phyloP scores from a whole-genome alignment of 1,140 invertebrate species.

The Pristionchus pacificus region DNA sequence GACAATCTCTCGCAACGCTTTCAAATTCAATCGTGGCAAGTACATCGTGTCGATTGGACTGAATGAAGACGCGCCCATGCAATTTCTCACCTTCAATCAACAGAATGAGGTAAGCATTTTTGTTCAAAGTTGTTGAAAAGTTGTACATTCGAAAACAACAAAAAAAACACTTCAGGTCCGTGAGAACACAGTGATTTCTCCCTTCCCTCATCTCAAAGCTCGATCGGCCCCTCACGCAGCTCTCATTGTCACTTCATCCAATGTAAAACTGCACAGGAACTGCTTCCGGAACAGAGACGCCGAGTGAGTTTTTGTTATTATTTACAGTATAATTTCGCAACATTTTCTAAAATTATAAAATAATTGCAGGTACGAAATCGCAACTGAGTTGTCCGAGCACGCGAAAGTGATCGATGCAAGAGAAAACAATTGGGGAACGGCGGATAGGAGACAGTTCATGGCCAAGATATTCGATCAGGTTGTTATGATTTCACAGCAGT shows the following conservation, averaged over 20 bases:
- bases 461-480: slow-evolving; percentile 55
- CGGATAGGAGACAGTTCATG: slow-evolving; percentile 63
- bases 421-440: slow-evolving; percentile 82
- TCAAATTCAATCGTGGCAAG: slow-evolving; percentile 54
- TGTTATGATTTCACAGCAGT: background rate
- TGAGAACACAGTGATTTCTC: slow-evolving; percentile 80
- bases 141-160: slow-evolving; percentile 62
- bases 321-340: background rate
- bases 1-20: slow-evolving; percentile 50
- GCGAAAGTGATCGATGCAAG: slow-evolving; percentile 87
- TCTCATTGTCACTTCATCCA: slow-evolving; percentile 80
- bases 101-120: slow-evolving; percentile 69
- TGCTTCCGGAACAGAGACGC: slow-evolving; percentile 85
- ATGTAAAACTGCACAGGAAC: slow-evolving; percentile 82
- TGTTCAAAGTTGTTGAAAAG: no score
- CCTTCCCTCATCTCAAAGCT: slow-evolving; percentile 73
- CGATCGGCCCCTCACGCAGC: slow-evolving; percentile 63
- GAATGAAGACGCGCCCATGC: slow-evolving; percentile 52
- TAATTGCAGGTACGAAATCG: slow-evolving; percentile 74
- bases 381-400: slow-evolving; percentile 87
- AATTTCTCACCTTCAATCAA: slow-evolving; percentile 71
- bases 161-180: slow-evolving; percentile 76
- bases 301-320: slow-evolving; percentile 46
- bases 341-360: background rate
- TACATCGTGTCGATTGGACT: slow-evolving; percentile 56